Percentiles rank a stretch among this genome's conserved stretches.
These are phyloP conservation scores for Xenopus tropicalis DNA, from an alignment of 2,113 vertebrate species.

Conservation along the genomic window UCB_Xtro_10.0 CM004443.2:60483001-60483500, in stretches of 20 bases:
- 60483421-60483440: conserved; percentile 25
- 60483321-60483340: conserved; percentile 92
- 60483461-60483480: neutral
- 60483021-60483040: no score
- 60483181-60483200: conserved; percentile 53
- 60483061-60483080: no score
- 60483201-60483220: conserved; percentile 48
- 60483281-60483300: conserved; percentile 69
- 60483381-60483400: conserved; percentile 92
- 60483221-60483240: conserved; percentile 53
- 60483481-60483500: neutral
- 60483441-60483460: neutral
- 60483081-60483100: no score
- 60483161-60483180: conserved; percentile 53
- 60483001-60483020: no score
- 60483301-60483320: conserved; percentile 77
- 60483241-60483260: conserved; percentile 42
- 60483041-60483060: no score
- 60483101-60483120: no score
- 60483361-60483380: conserved; percentile 93
- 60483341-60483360: conserved; percentile 98
- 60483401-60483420: conserved; percentile 80
- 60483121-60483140: conserved; percentile 35
- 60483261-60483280: conserved; percentile 64
- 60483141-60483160: conserved; percentile 69